Conservation (phyloP, 1,140 invertebrate genomes). For the Rhagoletis pomonella region DNA sequence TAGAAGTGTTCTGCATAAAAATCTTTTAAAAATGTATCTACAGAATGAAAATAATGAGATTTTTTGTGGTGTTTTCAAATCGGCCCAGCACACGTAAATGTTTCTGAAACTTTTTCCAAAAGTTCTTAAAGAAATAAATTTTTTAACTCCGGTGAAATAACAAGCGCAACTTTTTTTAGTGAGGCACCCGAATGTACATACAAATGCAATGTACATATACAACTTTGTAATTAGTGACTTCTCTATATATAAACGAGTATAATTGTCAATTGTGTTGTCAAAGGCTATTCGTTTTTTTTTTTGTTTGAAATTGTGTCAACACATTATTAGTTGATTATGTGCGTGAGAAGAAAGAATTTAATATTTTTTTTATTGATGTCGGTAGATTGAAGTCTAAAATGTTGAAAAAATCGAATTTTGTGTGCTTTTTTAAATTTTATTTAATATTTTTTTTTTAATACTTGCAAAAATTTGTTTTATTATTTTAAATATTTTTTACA, state of each 20-base stretch:
- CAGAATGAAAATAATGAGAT: no score
- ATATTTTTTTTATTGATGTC: neutral
- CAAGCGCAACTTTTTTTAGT: neutral
- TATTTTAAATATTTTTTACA: neutral
- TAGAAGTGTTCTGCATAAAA: no score
- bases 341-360: neutral
- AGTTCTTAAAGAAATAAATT: no score
- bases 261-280: slow-evolving; percentile 18
- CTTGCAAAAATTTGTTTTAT: neutral
- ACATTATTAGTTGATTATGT: neutral
- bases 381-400: neutral
- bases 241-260: slow-evolving; percentile 20
- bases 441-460: neutral
- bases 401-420: neutral
- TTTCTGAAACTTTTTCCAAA: no score
- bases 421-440: no score
- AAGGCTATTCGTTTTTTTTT: neutral
- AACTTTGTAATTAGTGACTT: neutral
- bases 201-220: no score
- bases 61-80: no score
- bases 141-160: no score
- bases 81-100: no score
- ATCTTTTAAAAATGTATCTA: no score
- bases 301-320: neutral
- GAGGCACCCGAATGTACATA: neutral